phyloP scores from a whole-genome alignment of 2,113 vertebrate species.

The Colaptes auratus region DNA sequence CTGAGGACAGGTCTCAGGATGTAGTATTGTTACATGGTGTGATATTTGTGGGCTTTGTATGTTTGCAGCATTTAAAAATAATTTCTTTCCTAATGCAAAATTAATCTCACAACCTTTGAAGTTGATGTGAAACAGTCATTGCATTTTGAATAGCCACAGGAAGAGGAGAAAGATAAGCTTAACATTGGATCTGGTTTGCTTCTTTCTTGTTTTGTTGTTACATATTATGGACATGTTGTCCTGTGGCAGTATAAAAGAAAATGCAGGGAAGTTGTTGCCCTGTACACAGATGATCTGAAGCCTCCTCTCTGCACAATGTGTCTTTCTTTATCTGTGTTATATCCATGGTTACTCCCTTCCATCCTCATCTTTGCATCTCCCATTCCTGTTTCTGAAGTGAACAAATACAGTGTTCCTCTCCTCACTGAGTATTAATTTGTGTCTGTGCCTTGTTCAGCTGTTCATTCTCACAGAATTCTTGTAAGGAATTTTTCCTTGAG shows the following conservation, averaged over 20 bases:
- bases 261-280: neutral
- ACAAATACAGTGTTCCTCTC: neutral
- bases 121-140: neutral
- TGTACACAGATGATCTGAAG: accelerated
- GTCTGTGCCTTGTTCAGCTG: neutral
- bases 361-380: neutral
- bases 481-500: neutral
- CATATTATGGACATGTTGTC: neutral
- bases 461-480: neutral
- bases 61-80: neutral
- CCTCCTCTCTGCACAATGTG: neutral
- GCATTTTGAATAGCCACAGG: neutral
- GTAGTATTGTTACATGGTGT: neutral
- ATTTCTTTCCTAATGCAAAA: neutral
- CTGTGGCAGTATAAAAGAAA: neutral
- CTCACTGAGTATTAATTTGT: neutral
- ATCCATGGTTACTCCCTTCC: neutral
- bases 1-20: neutral
- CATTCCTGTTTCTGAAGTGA: neutral
- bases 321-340: neutral
- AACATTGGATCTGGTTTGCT: neutral
- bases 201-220: neutral
- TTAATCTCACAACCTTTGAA: neutral
- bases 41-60: neutral
- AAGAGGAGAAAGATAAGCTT: neutral